Percentiles rank a stretch among this genome's conserved stretches.
phyloP scores from a whole-genome alignment of 1,140 invertebrate genomes.

The Lepidurus couesii region DNA sequence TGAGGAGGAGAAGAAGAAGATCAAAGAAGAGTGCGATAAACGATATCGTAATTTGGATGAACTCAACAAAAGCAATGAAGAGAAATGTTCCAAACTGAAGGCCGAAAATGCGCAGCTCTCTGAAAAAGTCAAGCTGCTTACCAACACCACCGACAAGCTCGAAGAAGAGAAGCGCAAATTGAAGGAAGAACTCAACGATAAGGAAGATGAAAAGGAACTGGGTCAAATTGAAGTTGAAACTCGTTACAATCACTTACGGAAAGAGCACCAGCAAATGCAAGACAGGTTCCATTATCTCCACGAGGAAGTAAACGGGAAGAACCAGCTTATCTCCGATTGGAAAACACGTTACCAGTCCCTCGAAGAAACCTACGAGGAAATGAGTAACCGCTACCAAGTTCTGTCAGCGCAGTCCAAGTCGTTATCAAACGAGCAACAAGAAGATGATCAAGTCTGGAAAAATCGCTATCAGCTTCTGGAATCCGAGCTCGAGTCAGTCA shows the following conservation, averaged over 20 bases:
- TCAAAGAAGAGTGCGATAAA: neutral
- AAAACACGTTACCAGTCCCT: neutral
- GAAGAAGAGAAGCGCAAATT: slow-evolving; percentile 4
- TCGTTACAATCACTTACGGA: neutral
- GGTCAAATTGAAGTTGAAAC: slow-evolving; percentile 4
- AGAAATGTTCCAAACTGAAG: neutral
- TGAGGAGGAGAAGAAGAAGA: neutral
- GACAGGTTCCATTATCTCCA: slow-evolving; percentile 4
- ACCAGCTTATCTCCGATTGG: slow-evolving; percentile 9
- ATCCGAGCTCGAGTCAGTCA: neutral
- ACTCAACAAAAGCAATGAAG: neutral
- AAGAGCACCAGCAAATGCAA: neutral
- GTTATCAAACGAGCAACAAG: neutral
- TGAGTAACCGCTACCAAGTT: neutral
- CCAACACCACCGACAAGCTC: neutral
- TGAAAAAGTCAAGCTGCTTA: neutral
- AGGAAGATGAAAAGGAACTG: neutral
- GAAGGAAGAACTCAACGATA: neutral
- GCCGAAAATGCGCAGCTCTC: neutral
- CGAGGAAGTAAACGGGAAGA: neutral
- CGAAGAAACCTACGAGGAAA: neutral
- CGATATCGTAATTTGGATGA: neutral
- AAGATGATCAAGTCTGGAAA: neutral
- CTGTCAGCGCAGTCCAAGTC: neutral
- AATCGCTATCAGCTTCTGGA: neutral